Percentiles rank a stretch among this genome's conserved stretches.
These are phyloP conservation scores for Notothenia coriiceps DNA, from an alignment of 2,113 vertebrate species.

Conservation along the genomic window DNA sequence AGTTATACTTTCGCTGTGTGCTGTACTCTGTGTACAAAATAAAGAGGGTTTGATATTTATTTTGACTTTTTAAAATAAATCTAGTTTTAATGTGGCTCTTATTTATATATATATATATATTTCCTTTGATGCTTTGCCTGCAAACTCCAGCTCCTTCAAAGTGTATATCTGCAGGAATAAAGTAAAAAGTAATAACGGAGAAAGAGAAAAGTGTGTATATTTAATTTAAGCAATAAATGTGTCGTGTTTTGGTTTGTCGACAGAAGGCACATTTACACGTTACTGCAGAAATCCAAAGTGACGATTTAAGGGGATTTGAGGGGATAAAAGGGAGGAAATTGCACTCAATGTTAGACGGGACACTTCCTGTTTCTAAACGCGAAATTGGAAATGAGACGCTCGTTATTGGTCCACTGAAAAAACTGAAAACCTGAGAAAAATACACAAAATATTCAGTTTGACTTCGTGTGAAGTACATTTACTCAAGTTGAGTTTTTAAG, in stretches of 20 bases:
- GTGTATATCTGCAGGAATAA: too few species aligned
- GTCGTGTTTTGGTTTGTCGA: conserved; percentile 22
- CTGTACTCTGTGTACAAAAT: too few species aligned
- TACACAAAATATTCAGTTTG: not conserved
- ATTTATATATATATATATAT: too few species aligned
- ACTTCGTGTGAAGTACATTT: too few species aligned
- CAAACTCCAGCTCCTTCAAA: too few species aligned
- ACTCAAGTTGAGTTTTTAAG: too few species aligned
- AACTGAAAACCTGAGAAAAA: conserved; percentile 10
- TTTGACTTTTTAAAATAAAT: too few species aligned
- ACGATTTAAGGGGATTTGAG: not conserved
- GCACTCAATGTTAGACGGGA: not conserved
- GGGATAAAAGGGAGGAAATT: too few species aligned
- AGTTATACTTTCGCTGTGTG: too few species aligned
- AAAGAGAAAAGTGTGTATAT: not conserved
- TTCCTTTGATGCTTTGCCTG: not conserved
- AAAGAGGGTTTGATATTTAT: too few species aligned
- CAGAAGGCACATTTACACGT: conserved; percentile 57
- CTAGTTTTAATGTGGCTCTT: too few species aligned
- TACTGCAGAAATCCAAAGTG: conserved; percentile 17
- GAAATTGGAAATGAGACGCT: not conserved
- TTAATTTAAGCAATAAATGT: not conserved
- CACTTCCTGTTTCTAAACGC: not conserved
- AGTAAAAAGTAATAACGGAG: too few species aligned
- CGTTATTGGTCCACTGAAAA: not conserved